phyloP scores from a whole-genome alignment of 2,113 vertebrate genomes.

The Eira barbara region DNA sequence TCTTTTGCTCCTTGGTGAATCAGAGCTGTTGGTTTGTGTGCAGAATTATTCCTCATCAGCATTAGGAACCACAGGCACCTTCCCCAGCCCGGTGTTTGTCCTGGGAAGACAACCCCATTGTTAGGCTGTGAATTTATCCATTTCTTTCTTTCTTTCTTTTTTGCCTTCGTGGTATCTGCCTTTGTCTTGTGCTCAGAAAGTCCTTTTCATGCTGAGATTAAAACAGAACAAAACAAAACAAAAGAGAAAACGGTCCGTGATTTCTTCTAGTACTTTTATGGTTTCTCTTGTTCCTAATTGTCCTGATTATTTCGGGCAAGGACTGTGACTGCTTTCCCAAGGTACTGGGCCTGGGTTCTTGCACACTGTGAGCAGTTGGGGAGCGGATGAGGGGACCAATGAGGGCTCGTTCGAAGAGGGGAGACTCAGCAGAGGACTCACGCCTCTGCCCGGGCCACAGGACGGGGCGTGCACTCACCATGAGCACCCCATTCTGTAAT shows the following conservation, averaged over 20 bases:
- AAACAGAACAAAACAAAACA: background rate
- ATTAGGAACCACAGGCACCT: fast-evolving
- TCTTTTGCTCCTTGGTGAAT: background rate
- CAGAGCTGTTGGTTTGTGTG: background rate
- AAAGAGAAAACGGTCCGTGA: background rate
- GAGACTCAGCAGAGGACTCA: too few relatives aligned
- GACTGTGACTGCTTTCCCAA: background rate
- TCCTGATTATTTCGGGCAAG: background rate
- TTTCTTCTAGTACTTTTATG: background rate
- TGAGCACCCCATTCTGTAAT: background rate
- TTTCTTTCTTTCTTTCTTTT: too few relatives aligned
- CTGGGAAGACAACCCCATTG: background rate
- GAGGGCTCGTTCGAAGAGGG: background rate
- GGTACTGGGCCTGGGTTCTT: background rate
- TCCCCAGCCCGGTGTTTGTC: background rate
- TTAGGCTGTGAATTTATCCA: background rate
- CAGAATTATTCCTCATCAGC: background rate
- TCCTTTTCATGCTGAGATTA: background rate
- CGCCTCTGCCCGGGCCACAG: background rate
- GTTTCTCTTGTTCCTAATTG: too few relatives aligned
- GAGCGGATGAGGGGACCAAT: fast-evolving
- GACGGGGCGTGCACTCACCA: background rate
- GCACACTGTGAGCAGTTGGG: fast-evolving
- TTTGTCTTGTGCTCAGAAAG: background rate
- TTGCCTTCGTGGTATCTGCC: background rate